Percentiles rank a stretch among this genome's conserved stretches.
phyloP scores from a whole-genome alignment of 2,113 vertebrate species.

The Saguinus midas region DNA sequence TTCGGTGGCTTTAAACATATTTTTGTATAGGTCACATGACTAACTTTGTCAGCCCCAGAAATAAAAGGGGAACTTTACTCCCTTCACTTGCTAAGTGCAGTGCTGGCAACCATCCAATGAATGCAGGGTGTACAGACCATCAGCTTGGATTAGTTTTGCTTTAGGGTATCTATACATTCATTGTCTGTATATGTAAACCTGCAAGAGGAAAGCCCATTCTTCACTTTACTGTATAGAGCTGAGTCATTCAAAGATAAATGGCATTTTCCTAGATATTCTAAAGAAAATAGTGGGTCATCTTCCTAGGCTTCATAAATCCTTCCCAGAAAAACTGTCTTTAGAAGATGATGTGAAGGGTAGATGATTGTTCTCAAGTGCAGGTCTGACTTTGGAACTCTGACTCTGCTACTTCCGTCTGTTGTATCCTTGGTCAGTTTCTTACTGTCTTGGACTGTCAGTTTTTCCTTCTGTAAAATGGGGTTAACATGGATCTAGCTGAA shows the following conservation, averaged over 20 bases:
- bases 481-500: neutral
- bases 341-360: neutral
- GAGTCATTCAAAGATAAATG: neutral
- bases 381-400: neutral
- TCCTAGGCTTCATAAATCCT: neutral
- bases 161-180: neutral
- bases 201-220: neutral
- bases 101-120: constrained; percentile 24
- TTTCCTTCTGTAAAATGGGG: neutral
- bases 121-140: neutral
- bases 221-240: neutral
- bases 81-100: constrained; percentile 6
- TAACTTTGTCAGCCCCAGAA: constrained; percentile 22
- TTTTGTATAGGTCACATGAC: constrained; percentile 50
- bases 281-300: neutral
- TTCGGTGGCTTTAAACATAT: constrained; percentile 48
- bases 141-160: neutral
- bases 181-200: neutral
- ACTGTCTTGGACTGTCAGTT: neutral
- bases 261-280: neutral
- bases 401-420: neutral
- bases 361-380: neutral
- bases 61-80: neutral
- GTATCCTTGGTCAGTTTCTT: neutral
- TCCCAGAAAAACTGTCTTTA: neutral